Base-by-base conservation (phyloP, 2,888 invertebrate genomes). In the Salpingus planirostris region DNA sequence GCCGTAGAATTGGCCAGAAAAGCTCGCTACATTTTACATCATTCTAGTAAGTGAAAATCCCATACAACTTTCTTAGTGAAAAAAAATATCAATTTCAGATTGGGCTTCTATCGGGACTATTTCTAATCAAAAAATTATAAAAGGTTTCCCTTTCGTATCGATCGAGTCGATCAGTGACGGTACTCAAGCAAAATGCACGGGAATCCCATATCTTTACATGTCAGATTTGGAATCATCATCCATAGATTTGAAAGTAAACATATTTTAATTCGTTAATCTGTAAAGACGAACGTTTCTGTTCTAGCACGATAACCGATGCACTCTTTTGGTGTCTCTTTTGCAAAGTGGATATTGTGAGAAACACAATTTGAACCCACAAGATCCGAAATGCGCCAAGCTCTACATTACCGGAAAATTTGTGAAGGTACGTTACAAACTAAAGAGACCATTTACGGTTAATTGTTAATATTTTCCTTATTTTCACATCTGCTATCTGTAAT, bases 111-210 rank as follows among this genome's bases (percentile, higher is more conserved):
- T 84, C 27, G 76, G 80, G 1, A 82, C 83, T 1, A 73, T 79
- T 46, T 83, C 81, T 11, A 68, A 70, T 1, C 63, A 75, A 46
- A 65, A 70, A 11, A 65, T 69, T 1, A 75, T 78, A 11, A 59
- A 65, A 45, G 73, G 74, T 2, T 82, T 72, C 52, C 84, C 86
- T 0, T 79, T 80, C 54, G 73, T 73, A 0, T 78, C 77, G 46
- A 68, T 84, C 1, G 76, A 78, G 50, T 81, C 84, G 0, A 64
- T 81, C 18, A 75, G 76, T 29, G 86, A 86, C 60, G 86, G 86
- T 0, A 71, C 76, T 0, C 46, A 70, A 15, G 65, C 68, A 6
- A 76, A 76, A 49, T 78, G 82, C 7, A 76, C 78, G 2, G 86
- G 85, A 15, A 60, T 78, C 28, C 82, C 83, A 1, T 86, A 82